Evolutionary conservation across 2,888 invertebrate species (phyloP), one percentile per base, ranked within the genome.

Genomic region (Petrophora chlorosata): DNA sequence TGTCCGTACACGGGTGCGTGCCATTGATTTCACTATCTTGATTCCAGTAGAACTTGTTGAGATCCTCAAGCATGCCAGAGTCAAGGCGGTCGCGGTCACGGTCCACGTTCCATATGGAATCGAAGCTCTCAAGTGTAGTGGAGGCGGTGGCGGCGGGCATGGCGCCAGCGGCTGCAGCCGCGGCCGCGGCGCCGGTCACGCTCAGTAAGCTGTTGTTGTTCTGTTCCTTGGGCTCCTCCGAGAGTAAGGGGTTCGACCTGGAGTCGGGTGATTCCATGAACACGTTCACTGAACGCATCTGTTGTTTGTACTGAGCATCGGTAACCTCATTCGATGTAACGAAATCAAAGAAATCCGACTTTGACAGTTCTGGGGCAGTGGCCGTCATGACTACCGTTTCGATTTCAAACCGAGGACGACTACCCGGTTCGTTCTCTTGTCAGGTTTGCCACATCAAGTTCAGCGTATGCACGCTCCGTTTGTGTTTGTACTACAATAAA

Each of bases 331-430:
- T 95, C 33, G 95, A 94, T 41, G 95, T 95, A 56, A 96, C 96
- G 86, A 96, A 96, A 88, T 96, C 96, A 88, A 96, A 96, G 91
- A 96, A 96, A 90, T 96, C 96, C 64, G 96, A 95, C 89, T 96
- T 96, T 70, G 95, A 94, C 85, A 96, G 92, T 90, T 96, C 96
- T 85, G 95, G 95, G 85, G 95, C 95, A 79, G 94, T 93, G 92
- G 96, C 95, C 87, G 95, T 95, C 87, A 96, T 94, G 92, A 95
- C 96, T 96, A 96, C 96, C 92, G 91, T 78, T 85, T 84, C 73
- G 69, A 72, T 74, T 70, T 71, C 63, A 85, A n/a, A 90, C 91
- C 87, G 90, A 85, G 81, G 69, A 72, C 70, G 68, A 71, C 68
- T 60, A 67, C 79, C 79, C 79, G 77, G 79, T 68, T 68, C 50